phyloP scores from a whole-genome alignment of 2,113 vertebrate genomes.

The Terrapene triunguis region DNA sequence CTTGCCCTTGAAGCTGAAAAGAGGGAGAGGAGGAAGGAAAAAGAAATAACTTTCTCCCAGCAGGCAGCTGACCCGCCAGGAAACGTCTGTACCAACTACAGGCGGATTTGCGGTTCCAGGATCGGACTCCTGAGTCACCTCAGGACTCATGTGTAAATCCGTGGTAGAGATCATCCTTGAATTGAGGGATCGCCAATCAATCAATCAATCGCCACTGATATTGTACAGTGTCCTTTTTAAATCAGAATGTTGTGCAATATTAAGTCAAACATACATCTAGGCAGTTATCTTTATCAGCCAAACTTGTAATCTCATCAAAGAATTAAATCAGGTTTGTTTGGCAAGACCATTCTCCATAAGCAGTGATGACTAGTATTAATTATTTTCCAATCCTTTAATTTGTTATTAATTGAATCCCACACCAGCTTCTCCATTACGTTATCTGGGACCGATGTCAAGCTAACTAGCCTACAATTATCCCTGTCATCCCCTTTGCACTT shows the following conservation, averaged over 20 bases:
- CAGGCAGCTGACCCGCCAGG: no score
- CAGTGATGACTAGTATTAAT: conserved; percentile 50
- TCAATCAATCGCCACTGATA: not conserved
- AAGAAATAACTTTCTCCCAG: no score
- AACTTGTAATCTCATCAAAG: conserved; percentile 47
- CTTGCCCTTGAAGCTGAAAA: no score
- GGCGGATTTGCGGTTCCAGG: no score
- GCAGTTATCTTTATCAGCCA: conserved; percentile 23
- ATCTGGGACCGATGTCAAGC: not conserved
- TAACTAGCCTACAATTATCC: conserved; percentile 2
- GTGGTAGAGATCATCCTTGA: no score
- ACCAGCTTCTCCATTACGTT: conserved; percentile 12
- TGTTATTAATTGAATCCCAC: conserved; percentile 56
- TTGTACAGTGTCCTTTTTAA: not conserved
- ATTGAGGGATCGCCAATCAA: no score
- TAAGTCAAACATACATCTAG: not conserved
- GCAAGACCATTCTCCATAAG: conserved; percentile 57
- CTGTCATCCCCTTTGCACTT: not conserved
- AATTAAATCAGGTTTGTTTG: conserved; percentile 56
- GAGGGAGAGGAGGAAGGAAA: no score
- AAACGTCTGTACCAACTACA: no score
- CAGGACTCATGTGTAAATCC: no score
- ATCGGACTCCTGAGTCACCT: no score
- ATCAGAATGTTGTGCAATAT: not conserved
- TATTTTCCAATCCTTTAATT: conserved; percentile 31